These are phyloP conservation scores for Cistogaster globosa DNA, from an alignment of 2,888 invertebrate species.

Conservation along the genomic window DNA sequence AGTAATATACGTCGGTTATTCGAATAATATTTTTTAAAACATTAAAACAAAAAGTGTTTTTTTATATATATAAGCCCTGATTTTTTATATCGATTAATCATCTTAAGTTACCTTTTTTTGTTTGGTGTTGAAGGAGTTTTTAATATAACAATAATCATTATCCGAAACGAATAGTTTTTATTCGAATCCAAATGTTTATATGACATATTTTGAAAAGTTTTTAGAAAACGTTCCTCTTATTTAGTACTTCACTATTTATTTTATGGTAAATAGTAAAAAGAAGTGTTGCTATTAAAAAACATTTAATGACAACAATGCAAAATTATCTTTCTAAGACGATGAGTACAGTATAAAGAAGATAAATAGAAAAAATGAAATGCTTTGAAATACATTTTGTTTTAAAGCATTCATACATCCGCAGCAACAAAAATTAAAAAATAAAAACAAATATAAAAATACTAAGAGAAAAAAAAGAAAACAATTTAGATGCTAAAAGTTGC, in stretches of 20 bases:
- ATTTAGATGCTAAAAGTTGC: slow-evolving; percentile 52
- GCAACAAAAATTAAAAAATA: not conserved
- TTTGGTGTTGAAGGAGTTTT: too few relatives aligned
- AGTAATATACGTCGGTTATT: too few relatives aligned
- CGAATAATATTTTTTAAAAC: too few relatives aligned
- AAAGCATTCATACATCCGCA: slow-evolving; percentile 33
- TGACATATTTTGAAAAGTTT: not conserved
- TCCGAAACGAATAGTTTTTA: slow-evolving; percentile 22
- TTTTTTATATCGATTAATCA: too few relatives aligned
- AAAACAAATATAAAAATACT: slow-evolving; percentile 13
- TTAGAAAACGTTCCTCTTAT: not conserved
- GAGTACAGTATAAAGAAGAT: slow-evolving; percentile 53
- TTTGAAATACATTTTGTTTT: slow-evolving; percentile 64
- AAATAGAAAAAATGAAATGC: slow-evolving; percentile 48
- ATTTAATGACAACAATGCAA: slow-evolving; percentile 28
- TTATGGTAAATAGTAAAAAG: not conserved
- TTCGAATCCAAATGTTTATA: not conserved
- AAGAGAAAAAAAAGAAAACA: slow-evolving; percentile 35
- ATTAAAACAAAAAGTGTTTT: slow-evolving; percentile 19
- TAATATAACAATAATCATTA: too few relatives aligned
- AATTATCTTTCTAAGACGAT: slow-evolving; percentile 58
- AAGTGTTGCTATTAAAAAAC: slow-evolving; percentile 12
- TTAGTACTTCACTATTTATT: slow-evolving; percentile 11
- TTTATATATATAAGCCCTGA: not conserved
- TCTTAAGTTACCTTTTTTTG: too few relatives aligned